Base-by-base conservation (phyloP, 1,140 invertebrate species). In the Cydia splendana region DNA sequence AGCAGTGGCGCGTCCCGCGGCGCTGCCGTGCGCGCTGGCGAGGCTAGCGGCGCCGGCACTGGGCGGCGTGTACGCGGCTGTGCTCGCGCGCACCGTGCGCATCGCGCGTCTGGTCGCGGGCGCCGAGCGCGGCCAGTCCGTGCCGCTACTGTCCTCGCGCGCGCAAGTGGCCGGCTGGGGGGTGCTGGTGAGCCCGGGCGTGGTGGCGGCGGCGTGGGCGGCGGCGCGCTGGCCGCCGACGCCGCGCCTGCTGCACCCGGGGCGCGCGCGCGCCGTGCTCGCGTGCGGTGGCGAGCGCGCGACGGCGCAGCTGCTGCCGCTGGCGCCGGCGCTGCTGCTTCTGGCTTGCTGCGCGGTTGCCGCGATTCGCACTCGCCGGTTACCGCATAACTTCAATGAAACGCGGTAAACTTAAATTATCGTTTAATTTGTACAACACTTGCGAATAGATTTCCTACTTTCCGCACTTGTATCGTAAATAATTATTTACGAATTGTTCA, bases 341-440 rank as follows among this genome's bases (percentile, higher is more conserved):
- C 96, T 98, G 30, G 94, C 95, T 4, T 94, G 98, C 78, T 98
- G 97, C 84, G 98, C 97, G 1, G 88, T 97, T 10, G 98, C 98
- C 88, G 97, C 97, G 0, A 94, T 98, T 10, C 98, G 98, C 91
- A 98, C 97, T 0, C 91, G 97, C 15, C 98, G 97, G 85, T 95
- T 98, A 57, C 97, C 97, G 0, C 97, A 97, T 90, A 98, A 98
- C 88, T 98, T 98, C 87, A 98, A 98, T 91, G 96, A 97, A 86
- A 96, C 96, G 0, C 97, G 97, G 88, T 97, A 34, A 34, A 34
- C 34, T 34, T 34, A 34, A 34, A 34, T 34, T 34, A 34, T 34
- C 34, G 5, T 34, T 4, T 34, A 34, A 5, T 34, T 34, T 34
- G 34, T 34, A 6, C 30, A 30, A 30, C 34, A 34, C 34, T 3